Conservation (phyloP, 2,113 vertebrate species). For the Clarias batrachus region DNA sequence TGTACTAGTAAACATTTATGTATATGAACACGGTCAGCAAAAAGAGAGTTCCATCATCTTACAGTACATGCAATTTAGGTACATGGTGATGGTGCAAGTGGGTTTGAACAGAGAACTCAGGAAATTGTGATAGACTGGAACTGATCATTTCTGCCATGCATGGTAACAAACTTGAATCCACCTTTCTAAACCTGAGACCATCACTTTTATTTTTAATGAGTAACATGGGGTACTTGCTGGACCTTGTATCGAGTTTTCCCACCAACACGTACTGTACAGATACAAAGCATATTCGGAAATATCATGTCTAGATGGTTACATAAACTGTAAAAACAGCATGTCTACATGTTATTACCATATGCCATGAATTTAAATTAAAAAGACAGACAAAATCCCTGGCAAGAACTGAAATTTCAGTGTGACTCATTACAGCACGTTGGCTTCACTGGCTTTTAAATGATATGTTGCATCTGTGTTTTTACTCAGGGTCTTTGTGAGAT, state of each 20-base stretch:
- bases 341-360: not conserved
- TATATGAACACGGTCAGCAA: not conserved
- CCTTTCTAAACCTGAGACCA: not conserved
- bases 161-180: not conserved
- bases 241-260: not conserved
- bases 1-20: not conserved
- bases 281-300: not conserved
- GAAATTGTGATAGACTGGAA: not conserved
- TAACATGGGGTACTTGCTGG: not conserved
- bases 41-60: not conserved
- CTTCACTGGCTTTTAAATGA: not conserved
- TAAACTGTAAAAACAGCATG: constrained; percentile 1
- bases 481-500: not conserved
- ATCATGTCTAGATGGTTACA: constrained; percentile 13
- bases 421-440: not conserved
- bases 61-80: not conserved
- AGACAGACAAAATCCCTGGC: not conserved
- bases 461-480: not conserved
- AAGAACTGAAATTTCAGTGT: not conserved
- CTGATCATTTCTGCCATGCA: not conserved
- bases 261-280: not conserved
- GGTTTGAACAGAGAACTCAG: not conserved
- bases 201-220: not conserved
- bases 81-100: not conserved
- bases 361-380: not conserved